phyloP scores from a whole-genome alignment of 2,888 invertebrate genomes.

The Dicyrtomina minuta region DNA sequence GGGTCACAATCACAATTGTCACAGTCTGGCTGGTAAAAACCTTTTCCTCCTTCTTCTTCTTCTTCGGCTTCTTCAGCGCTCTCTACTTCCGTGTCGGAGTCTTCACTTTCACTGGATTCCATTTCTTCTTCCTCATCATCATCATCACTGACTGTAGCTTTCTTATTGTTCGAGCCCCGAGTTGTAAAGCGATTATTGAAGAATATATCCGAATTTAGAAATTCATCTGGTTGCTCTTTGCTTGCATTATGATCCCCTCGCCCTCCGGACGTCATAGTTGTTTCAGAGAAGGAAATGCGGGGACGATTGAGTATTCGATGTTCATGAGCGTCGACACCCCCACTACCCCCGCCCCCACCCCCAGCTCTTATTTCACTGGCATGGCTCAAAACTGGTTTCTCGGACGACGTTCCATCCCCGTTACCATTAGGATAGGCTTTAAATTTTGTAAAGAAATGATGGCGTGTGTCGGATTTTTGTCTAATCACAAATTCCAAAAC shows the following conservation, averaged over 20 bases:
- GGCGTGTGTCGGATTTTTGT: neutral
- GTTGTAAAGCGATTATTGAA: neutral
- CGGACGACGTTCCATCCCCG: neutral
- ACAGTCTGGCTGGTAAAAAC: too few species aligned
- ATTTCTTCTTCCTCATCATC: neutral
- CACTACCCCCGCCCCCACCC: neutral
- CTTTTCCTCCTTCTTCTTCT: too few species aligned
- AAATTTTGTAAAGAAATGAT: neutral
- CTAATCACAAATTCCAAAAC: constrained; percentile 10
- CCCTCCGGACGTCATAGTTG: neutral
- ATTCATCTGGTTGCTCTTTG: neutral
- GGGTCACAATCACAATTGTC: too few species aligned
- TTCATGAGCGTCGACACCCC: too few species aligned
- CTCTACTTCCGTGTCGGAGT: neutral
- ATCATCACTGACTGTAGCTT: neutral
- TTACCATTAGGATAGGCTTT: neutral
- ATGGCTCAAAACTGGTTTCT: neutral
- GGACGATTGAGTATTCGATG: neutral
- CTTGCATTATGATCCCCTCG: neutral
- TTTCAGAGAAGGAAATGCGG: constrained; percentile 2
- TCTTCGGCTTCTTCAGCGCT: neutral
- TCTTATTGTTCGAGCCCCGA: neutral
- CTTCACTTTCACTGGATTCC: neutral
- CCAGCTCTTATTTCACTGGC: neutral
- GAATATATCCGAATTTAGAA: too few species aligned